Conservation (phyloP, 2,113 vertebrate genomes). For the Cairina moschata region DNA sequence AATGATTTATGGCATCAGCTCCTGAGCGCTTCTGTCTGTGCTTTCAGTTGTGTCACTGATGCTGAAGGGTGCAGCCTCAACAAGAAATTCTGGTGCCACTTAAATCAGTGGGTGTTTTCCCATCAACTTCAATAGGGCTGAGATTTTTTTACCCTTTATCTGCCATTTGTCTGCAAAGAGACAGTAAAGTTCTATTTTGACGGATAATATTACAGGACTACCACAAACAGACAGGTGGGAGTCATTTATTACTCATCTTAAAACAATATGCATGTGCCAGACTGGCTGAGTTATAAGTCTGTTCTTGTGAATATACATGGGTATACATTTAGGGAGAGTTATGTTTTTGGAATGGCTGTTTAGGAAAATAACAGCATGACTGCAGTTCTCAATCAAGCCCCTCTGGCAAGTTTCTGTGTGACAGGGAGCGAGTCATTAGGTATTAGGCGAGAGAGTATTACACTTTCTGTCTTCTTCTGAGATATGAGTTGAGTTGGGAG, state of each 20-base stretch:
- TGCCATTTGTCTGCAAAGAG: constrained; percentile 12
- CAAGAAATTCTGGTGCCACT: background rate
- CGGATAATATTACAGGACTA: background rate
- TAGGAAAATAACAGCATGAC: constrained; percentile 44
- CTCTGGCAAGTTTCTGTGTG: constrained; percentile 49
- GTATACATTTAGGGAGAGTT: constrained; percentile 47
- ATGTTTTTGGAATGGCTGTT: constrained; percentile 57
- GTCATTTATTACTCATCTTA: constrained; percentile 30
- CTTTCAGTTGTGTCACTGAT: background rate
- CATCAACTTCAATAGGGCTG: background rate
- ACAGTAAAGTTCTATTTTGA: background rate
- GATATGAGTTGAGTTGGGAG: constrained; percentile 46
- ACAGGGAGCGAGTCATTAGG: constrained; percentile 64
- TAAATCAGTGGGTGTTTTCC: constrained; percentile 10
- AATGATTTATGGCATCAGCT: background rate
- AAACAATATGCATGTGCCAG: constrained; percentile 55
- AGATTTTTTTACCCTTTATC: constrained; percentile 29
- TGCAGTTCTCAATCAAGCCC: constrained; percentile 64
- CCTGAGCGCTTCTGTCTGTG: background rate
- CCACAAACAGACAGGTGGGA: constrained; percentile 26
- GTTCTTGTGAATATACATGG: constrained; percentile 33
- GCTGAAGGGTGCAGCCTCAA: background rate
- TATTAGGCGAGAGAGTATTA: constrained; percentile 47
- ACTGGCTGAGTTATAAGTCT: constrained; percentile 57
- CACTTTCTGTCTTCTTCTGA: constrained; percentile 59